phyloP scores from a whole-genome alignment of 2,888 invertebrate species.

The Troilus luridus region DNA sequence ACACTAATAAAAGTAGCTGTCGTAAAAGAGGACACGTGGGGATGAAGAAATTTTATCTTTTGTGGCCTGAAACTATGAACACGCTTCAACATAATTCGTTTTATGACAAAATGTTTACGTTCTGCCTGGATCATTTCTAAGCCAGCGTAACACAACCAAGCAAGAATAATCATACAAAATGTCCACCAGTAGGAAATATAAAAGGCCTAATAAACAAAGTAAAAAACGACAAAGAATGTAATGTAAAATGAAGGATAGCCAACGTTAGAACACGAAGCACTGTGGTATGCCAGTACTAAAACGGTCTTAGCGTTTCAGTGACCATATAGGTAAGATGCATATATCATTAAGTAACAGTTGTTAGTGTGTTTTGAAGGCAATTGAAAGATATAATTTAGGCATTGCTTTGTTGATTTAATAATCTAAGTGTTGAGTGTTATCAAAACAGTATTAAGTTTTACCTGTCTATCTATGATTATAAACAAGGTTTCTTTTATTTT shows the following conservation, averaged over 20 bases:
- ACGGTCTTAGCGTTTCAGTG: neutral
- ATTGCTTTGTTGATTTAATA: no score
- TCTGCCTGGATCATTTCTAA: neutral
- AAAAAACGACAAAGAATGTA: neutral
- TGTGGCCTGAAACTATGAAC: neutral
- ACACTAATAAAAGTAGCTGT: neutral
- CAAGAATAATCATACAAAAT: neutral
- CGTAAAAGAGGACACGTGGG: neutral
- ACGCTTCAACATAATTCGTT: neutral
- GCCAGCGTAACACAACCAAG: neutral
- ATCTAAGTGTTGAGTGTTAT: no score
- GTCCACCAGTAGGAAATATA: neutral
- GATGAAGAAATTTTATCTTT: neutral
- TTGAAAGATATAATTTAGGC: no score
- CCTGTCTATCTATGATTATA: no score
- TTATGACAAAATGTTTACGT: neutral
- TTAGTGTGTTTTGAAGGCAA: no score
- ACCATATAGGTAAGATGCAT: neutral
- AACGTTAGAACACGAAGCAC: neutral
- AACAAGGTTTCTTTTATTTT: no score
- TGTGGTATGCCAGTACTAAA: neutral
- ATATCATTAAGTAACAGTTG: neutral
- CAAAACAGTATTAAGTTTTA: no score
- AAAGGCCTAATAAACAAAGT: no score
- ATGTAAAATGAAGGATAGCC: neutral